Evolutionary conservation across 2,113 vertebrate genomes (phyloP).

Genomic region (Tauraco erythrolophus): DNA sequence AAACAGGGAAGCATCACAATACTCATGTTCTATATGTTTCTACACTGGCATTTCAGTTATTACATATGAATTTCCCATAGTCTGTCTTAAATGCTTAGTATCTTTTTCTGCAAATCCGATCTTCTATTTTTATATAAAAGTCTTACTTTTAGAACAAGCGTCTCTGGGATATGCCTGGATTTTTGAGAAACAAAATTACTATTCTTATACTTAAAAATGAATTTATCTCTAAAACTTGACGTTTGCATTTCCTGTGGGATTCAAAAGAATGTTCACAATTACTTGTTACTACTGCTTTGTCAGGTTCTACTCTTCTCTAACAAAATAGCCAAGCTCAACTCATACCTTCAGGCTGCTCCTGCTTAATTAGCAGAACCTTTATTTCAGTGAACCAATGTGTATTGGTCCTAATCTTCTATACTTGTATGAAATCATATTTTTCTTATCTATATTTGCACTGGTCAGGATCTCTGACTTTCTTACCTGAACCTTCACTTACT

Average conservation of each 20-base stretch:
- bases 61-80: not conserved
- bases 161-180: constrained; percentile 16
- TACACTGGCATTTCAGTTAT: not conserved
- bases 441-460: not conserved
- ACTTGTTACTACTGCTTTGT: not conserved
- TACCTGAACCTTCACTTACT: not conserved
- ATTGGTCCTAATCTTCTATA: not conserved
- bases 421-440: not conserved
- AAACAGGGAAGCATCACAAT: not conserved
- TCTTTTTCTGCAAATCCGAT: constrained; percentile 39
- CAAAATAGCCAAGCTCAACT: not conserved
- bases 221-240: not conserved
- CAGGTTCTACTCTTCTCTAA: not conserved
- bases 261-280: not conserved
- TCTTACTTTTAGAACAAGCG: constrained; percentile 13
- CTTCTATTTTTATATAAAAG: constrained; percentile 61
- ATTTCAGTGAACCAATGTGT: not conserved
- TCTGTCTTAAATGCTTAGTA: constrained; percentile 13
- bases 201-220: constrained; percentile 32
- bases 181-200: constrained; percentile 27
- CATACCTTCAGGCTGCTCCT: not conserved
- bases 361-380: not conserved
- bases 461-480: not conserved
- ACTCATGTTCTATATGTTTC: not conserved
- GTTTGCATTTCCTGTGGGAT: not conserved